Evolutionary conservation across 2,797 vertebrate species (phyloP).

Genomic region (Cirrhinus molitorella): DNA sequence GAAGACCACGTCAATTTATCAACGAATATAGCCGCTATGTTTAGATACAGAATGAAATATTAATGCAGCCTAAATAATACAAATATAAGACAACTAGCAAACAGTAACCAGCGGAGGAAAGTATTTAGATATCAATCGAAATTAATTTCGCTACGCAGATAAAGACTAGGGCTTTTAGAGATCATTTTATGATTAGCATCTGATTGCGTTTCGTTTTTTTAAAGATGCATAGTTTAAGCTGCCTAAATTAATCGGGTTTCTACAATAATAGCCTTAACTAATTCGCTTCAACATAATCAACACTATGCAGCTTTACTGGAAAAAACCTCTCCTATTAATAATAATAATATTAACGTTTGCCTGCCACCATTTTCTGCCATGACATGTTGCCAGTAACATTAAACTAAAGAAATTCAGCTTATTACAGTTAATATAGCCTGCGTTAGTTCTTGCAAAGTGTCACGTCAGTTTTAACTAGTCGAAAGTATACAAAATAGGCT

Average conservation of each 20-base stretch:
- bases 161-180: background rate
- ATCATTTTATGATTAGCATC: background rate
- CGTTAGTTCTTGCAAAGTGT: background rate
- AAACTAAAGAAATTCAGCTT: background rate
- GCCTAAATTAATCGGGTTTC: background rate
- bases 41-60: background rate
- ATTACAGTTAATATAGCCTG: background rate
- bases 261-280: background rate
- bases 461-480: background rate
- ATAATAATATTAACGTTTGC: background rate
- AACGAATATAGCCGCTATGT: background rate
- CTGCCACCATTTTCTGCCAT: background rate
- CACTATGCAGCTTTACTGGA: background rate
- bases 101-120: background rate
- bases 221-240: background rate
- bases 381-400: background rate
- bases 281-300: background rate
- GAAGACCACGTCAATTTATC: background rate
- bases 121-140: background rate
- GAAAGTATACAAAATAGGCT: slow-evolving; percentile 26
- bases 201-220: background rate
- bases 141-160: background rate
- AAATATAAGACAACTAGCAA: background rate
- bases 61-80: background rate
- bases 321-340: background rate